Evolutionary conservation across 2,888 invertebrate species (phyloP), one percentile per base, ranked within the genome.

Genomic region (Caenorhabditis sp.): DNA sequence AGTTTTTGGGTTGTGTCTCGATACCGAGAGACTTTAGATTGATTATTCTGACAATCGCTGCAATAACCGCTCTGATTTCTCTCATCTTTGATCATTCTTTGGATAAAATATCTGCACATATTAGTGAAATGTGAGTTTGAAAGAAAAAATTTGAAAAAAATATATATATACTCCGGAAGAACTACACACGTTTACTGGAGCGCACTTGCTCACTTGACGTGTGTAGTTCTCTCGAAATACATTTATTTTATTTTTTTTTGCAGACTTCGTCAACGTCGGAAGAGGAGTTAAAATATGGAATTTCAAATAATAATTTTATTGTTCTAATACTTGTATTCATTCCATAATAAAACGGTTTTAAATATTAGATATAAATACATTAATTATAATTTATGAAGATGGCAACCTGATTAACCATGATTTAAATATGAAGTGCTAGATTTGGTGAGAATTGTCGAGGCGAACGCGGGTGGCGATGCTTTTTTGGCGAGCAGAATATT

Each of bases 231-330:
- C 31, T 31, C 10, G 31, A 31, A 31, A 31, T 31, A 6, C 31
- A 31, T 10, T 31, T 50, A 19, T 4, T 12, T 17, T 31, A 23
- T 43, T 31, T 66, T 71, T 50, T n/a, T n/a, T n/a, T n/a, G n/a
- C 70, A 71, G 70, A 63, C 58, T 71, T 0, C 62, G 70, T 49
- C 70, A 71, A 63, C 43, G 59, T n/a, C 62, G 66, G n/a, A 71
- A 71, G 26, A 6, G 43, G 17, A 43, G 14, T 17, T 43, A 14
- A 43, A 43, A 5, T 8, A 36, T 36, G 6, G 5, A 36, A 8
- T n/a, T n/a, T n/a, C n/a, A n/a, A n/a, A n/a, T n/a, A n/a, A n/a
- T n/a, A n/a, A n/a, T n/a, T n/a, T n/a, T n/a, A 6, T 31, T 31
- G 31, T 43, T 43, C 12, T 12, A 43, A 43, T 43, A 43, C 43